phyloP scores from a whole-genome alignment of 2,113 vertebrate genomes.

The Acinonyx jubatus region DNA sequence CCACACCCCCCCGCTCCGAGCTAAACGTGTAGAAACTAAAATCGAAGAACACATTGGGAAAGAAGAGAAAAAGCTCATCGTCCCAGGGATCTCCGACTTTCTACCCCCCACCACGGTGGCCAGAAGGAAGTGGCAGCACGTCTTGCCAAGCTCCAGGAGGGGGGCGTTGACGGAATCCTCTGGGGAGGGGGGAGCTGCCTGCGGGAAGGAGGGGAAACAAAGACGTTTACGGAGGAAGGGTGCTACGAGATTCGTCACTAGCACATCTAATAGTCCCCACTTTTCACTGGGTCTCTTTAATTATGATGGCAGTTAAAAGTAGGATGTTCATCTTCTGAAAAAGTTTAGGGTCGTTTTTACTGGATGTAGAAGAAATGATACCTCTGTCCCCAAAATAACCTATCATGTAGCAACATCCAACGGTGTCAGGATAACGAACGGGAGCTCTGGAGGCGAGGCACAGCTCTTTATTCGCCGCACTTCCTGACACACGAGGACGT shows the following conservation, averaged over 20 bases:
- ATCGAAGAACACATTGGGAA: neutral
- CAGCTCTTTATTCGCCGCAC: fast-evolving
- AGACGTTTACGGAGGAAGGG: neutral
- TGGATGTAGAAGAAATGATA: neutral
- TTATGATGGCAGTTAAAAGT: neutral
- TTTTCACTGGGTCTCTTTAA: neutral
- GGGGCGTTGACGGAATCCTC: neutral
- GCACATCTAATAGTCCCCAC: no score
- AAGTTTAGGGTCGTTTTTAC: neutral
- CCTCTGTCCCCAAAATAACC: neutral
- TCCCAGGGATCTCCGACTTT: fast-evolving
- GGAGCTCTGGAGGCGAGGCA: fast-evolving
- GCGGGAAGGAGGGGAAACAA: neutral
- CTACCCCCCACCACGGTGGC: fast-evolving
- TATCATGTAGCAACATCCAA: fast-evolving
- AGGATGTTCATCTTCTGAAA: neutral
- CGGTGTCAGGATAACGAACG: fast-evolving
- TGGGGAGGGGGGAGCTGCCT: neutral
- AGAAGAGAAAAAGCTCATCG: neutral
- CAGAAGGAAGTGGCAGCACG: neutral
- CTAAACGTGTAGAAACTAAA: neutral
- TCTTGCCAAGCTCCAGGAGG: fast-evolving
- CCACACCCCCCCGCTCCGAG: no score
- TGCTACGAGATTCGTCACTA: no score
- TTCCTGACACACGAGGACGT: fast-evolving